Base-by-base conservation (phyloP, 2,888 invertebrate genomes). In the Pollenia angustigena region DNA sequence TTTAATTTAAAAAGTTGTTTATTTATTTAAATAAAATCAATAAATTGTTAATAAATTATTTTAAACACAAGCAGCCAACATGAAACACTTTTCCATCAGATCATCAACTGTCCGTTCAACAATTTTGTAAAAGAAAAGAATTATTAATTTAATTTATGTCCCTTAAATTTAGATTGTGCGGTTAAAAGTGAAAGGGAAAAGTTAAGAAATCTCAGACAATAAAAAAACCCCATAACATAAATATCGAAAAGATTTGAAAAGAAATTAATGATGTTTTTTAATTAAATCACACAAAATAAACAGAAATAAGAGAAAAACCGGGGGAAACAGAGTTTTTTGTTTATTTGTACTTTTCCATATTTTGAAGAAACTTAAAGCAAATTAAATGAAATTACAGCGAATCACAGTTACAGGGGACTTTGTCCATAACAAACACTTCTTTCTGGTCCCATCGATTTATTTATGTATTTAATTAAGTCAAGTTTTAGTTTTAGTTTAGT, bases 301-400 rank as follows among this genome's bases (percentile, higher is more conserved):
- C 32, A 40, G 46, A 78, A 32, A 40, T 69, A 12, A 60, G 71
- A 71, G 14, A 40, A 23, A 60, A 42, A 6, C 6, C 32, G 32
- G 32, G 6, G 32, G 6, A 23, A 58, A 32, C 52, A 78, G 1
- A n/a, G 11, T 32, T 75, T 52, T 12, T 40, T 42, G 32, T 79
- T 78, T 44, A 32, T 69, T 68, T 54, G 16, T 23, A 14, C 23
- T 56, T 18, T 6, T 79, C 12, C 42, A 69, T n/a, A 69, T 75
- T 82, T 74, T 46, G 75, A 40, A 60, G 60, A 69, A 69, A 75
- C 44, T 60, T n/a, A 44, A 74, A 64, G 3, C 14, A 76, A 76
- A 76, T 68, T 60, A 68, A 32, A 32, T 32, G 6, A 32, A 32
- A 32, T 32, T 32, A 32, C 32, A 32, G 32, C 32, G 32, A 32